phyloP scores from a whole-genome alignment of 1,140 invertebrate species.

The Eurytemora carolleeae region DNA sequence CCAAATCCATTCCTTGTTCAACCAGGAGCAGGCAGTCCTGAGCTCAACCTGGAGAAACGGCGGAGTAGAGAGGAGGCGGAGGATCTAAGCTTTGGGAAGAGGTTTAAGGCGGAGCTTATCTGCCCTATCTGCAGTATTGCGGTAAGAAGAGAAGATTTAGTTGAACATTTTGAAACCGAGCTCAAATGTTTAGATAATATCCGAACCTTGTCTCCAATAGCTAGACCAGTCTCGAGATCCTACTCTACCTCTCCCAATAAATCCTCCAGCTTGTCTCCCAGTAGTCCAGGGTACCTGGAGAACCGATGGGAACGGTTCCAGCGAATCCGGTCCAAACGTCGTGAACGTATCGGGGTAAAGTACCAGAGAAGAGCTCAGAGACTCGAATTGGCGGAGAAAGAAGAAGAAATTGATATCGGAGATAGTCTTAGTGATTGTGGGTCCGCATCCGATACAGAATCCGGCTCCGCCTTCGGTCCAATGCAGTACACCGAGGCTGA shows the following conservation, averaged over 20 bases:
- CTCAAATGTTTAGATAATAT: background rate
- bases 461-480: background rate
- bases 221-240: background rate
- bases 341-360: background rate
- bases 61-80: background rate
- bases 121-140: background rate
- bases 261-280: background rate
- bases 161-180: background rate
- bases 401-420: conserved; percentile 6
- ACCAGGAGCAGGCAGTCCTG: background rate
- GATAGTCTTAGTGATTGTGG: background rate
- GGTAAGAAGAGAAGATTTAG: background rate
- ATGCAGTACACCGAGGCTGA: conserved; percentile 12
- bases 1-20: background rate
- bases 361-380: background rate
- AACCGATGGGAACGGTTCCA: background rate
- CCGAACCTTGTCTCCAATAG: background rate
- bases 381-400: background rate
- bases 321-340: background rate
- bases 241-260: background rate
- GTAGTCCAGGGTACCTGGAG: background rate
- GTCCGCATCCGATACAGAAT: background rate
- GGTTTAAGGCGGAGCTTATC: background rate
- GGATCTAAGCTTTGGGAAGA: background rate
- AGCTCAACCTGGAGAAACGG: background rate